Evolutionary conservation across 2,113 vertebrate genomes (phyloP).

Genomic region (Arizona elegans): DNA sequence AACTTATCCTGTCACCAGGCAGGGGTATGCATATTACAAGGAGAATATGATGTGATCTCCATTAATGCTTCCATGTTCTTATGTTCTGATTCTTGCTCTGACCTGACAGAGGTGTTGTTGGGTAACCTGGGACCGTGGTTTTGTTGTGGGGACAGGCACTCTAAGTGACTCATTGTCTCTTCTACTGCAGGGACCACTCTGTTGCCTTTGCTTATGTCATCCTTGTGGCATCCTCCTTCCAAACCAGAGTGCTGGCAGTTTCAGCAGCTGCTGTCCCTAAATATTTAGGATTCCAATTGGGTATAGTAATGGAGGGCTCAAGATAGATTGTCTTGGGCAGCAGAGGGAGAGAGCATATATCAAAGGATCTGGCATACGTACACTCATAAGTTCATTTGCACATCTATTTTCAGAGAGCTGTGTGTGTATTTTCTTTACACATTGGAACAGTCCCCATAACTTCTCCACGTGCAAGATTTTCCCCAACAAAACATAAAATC

Average conservation of each 20-base stretch:
- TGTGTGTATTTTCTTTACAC: not conserved
- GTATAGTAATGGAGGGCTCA: conserved; percentile 20
- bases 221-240: conserved; percentile 51
- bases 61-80: not conserved
- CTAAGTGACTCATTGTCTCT: not conserved
- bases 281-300: conserved; percentile 61
- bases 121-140: conserved; percentile 14
- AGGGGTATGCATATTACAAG: not conserved
- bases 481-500: not conserved
- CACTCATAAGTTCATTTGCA: not conserved
- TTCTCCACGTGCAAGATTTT: not conserved
- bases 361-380: not conserved
- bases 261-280: conserved; percentile 57
- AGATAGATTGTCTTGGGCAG: conserved; percentile 18
- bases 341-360: not conserved
- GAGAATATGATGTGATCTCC: not conserved
- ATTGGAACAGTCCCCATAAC: not conserved
- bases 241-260: not conserved
- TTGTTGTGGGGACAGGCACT: conserved; percentile 7
- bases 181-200: conserved; percentile 20
- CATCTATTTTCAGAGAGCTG: not conserved
- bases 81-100: not conserved
- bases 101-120: not conserved
- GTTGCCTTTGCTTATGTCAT: conserved; percentile 52
- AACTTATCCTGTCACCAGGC: not conserved